Evolutionary conservation across 2,888 invertebrate genomes (phyloP).

Genomic region (Dyspetes luteomarginatus): DNA sequence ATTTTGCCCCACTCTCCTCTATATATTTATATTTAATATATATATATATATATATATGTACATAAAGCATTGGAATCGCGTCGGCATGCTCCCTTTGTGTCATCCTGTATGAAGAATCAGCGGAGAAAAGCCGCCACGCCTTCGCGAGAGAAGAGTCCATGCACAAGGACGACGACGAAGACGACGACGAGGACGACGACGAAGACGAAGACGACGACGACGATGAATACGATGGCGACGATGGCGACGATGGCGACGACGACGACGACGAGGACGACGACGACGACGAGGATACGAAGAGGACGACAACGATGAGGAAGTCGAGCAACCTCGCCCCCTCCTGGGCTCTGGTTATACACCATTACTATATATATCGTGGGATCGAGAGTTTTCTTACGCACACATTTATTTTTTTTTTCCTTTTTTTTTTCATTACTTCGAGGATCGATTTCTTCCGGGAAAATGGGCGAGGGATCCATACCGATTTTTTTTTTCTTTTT

Average conservation of each 20-base stretch:
- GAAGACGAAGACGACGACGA: conserved; percentile 65
- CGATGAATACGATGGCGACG: conserved; percentile 20
- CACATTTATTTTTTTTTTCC: conserved; percentile 29
- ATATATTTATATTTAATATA: background rate
- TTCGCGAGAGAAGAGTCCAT: conserved; percentile 28
- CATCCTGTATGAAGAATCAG: conserved; percentile 55
- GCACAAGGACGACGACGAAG: conserved; percentile 37
- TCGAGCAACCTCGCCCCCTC: conserved; percentile 63
- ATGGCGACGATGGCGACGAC: conserved; percentile 62
- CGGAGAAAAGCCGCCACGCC: conserved; percentile 57
- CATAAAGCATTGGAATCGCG: conserved; percentile 37
- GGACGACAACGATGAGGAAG: conserved; percentile 59
- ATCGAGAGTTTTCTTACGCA: conserved; percentile 39
- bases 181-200: conserved; percentile 33
- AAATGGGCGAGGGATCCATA: conserved; percentile 63
- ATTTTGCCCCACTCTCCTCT: background rate
- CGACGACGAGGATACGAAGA: conserved; percentile 33
- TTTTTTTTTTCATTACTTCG: conserved; percentile 44
- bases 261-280: conserved; percentile 30
- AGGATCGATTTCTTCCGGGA: conserved; percentile 72
- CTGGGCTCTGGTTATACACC: conserved; percentile 12
- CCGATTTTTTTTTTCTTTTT: conserved; percentile 51
- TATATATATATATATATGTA: background rate
- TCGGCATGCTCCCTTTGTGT: conserved; percentile 60
- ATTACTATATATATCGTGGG: conserved; percentile 29